Base-by-base conservation (phyloP, 2,113 vertebrate species). In the Clupea harengus region DNA sequence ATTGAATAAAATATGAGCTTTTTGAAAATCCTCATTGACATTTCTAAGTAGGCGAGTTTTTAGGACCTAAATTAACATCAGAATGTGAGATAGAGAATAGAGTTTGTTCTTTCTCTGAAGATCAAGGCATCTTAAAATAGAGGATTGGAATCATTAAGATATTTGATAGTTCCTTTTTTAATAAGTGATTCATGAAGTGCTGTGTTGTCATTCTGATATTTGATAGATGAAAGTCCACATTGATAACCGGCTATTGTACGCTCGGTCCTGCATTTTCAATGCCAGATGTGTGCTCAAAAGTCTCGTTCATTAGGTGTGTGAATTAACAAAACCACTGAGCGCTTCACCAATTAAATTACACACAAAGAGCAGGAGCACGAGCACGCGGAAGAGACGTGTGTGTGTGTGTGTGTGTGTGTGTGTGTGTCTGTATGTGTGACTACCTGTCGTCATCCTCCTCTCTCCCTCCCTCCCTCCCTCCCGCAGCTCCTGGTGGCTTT, bases 251-350 rank as follows among this genome's bases (percentile, higher is more conserved):
- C 9, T 78, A 32, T 11, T 78, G 72, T 32, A 4, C 4, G 20
- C 11, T 17, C 25, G 3, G 64, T 15, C n/a, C 64, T 32, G 64
- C 15, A 3, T 39, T 78, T 82, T 5, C 39, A 92, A 88, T 89
- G 90, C 90, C 88, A 89, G 90, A 91, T 89, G 92, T 91, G 93
- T 88, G 86, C 92, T 86, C 88, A 90, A 89, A 90, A 91, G 88
- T 92, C 89, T 92, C 91, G 89, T 88, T 85, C 86, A 93, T 93
- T 39, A 39, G 28, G 32, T 78, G 72, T 78, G 72, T 28, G 72
- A 17, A 17, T 78, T 39, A 39, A 91, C 90, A 85, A 88, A 89
- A 89, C 90, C 93, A 90, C 91, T 91, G 93, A 93, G 93, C 93
- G 60, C 91, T 94, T 93, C 92, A 78, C 11, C 72, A 78, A 78